Evolutionary conservation across 2,888 invertebrate species (phyloP).

Genomic region (Platycnemis pennipes): DNA sequence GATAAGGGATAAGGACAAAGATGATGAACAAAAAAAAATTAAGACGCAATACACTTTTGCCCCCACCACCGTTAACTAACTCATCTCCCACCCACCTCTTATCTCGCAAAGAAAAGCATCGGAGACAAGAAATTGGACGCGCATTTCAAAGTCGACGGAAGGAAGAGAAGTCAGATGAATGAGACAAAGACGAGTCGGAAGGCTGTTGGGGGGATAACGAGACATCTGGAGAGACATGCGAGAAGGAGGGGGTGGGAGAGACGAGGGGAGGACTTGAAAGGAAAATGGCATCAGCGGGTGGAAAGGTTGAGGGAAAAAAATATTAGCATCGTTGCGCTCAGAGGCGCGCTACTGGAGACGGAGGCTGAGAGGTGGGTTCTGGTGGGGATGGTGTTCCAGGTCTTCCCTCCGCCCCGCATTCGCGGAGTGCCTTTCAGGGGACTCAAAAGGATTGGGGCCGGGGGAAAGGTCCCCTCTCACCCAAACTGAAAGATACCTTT

Average conservation of each 20-base stretch:
- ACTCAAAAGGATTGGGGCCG: neutral
- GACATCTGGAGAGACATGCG: neutral
- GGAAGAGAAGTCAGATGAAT: neutral
- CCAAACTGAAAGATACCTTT: neutral
- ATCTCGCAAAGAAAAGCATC: neutral
- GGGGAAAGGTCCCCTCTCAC: neutral
- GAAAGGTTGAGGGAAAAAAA: neutral
- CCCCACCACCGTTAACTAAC: neutral
- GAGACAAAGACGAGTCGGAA: neutral
- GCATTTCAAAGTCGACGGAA: neutral
- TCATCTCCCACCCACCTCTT: neutral
- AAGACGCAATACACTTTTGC: neutral
- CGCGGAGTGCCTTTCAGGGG: neutral
- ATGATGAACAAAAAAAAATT: neutral
- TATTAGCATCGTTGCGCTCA: neutral
- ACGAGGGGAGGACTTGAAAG: neutral
- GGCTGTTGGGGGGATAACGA: neutral
- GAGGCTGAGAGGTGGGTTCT: neutral
- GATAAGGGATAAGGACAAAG: neutral
- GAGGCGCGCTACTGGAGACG: neutral
- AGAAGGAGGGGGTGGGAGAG: neutral
- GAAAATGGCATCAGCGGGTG: neutral
- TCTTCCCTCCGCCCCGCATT: no score
- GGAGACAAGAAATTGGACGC: conserved; percentile 30
- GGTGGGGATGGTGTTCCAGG: neutral